Conservation (phyloP, 2,113 vertebrate species). For the Rhombomys opimus region DNA sequence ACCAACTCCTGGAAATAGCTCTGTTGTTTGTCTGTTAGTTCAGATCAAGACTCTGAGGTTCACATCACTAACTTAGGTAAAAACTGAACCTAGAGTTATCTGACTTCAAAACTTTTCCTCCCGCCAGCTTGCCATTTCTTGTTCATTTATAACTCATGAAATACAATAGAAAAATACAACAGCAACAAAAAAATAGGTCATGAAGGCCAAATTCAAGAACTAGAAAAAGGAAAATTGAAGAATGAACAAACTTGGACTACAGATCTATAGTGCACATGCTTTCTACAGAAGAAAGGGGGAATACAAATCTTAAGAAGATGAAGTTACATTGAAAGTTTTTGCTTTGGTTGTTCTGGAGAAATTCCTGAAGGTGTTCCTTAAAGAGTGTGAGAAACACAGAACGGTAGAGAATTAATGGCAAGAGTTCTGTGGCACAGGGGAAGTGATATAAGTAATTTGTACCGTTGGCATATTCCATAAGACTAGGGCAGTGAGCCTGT, state of each 20-base stretch:
- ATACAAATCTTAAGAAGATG: not conserved
- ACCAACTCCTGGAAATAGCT: not conserved
- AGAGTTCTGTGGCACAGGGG: not conserved
- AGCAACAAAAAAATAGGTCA: not conserved
- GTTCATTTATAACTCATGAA: not conserved
- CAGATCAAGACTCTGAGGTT: not conserved
- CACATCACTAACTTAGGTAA: not conserved
- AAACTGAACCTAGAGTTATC: not conserved
- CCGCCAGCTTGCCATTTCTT: not conserved
- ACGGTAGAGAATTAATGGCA: not conserved
- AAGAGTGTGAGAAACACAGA: not conserved
- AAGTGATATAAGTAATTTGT: not conserved
- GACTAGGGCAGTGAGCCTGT: not conserved
- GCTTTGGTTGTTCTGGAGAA: not conserved
- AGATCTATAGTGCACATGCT: rapidly evolving
- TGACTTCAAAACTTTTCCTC: not conserved
- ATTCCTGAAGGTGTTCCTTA: not conserved
- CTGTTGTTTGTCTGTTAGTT: not conserved
- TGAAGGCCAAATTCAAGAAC: not conserved
- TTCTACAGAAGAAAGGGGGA: not conserved
- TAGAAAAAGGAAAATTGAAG: not conserved
- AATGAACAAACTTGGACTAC: not conserved
- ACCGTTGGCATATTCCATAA: not conserved
- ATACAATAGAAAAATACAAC: not conserved
- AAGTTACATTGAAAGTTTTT: not conserved